Conservation (phyloP, 2,113 vertebrate genomes). For the Ictidomys tridecemlineatus region DNA sequence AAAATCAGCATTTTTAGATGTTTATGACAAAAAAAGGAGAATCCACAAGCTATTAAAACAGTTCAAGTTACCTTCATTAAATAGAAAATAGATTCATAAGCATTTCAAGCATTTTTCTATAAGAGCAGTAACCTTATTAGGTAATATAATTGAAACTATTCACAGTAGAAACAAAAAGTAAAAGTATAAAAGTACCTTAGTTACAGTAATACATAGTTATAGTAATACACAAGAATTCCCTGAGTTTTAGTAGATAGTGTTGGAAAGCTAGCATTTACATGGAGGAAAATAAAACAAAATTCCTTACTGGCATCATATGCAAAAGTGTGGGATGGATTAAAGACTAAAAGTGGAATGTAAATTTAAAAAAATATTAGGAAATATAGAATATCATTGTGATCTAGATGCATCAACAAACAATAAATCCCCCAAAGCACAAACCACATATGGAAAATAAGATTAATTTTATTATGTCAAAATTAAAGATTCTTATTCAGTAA, state of each 20-base stretch:
- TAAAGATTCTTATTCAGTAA: background rate
- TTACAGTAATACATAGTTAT: background rate
- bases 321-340: background rate
- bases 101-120: background rate
- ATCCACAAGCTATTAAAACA: background rate
- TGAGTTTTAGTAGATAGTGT: background rate
- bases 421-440: background rate
- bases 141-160: background rate
- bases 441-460: background rate
- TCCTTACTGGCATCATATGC: background rate
- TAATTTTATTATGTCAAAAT: background rate
- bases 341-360: background rate
- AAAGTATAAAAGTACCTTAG: background rate
- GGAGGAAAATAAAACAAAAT: background rate
- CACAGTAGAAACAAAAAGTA: background rate
- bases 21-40: background rate
- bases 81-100: background rate
- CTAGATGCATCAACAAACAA: background rate
- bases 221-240: background rate
- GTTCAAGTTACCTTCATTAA: background rate
- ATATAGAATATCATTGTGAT: background rate
- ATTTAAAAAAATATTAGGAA: background rate
- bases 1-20: conserved; percentile 1
- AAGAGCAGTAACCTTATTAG: background rate
- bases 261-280: conserved; percentile 5